Evolutionary conservation across 1,140 invertebrate genomes (phyloP).

Genomic region (Brachystomella parvula): DNA sequence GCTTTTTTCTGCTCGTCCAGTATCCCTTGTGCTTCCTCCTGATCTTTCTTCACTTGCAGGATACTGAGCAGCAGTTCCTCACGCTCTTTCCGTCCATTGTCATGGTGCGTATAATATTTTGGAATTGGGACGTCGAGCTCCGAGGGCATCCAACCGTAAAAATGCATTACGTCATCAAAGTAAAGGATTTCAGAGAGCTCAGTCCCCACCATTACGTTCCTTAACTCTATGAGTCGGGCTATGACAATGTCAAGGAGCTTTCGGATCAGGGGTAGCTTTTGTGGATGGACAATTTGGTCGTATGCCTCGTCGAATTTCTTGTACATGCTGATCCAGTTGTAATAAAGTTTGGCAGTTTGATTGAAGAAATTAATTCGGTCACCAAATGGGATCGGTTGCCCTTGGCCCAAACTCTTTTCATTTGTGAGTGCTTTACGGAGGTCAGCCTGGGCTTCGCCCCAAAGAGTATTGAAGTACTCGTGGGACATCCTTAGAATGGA

Average conservation of each 20-base stretch:
- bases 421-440: background rate
- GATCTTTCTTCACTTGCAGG: background rate
- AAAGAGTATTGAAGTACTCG: conserved; percentile 24
- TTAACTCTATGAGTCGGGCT: conserved; percentile 57
- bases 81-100: background rate
- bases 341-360: conserved; percentile 13
- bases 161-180: conserved; percentile 46
- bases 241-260: conserved; percentile 69
- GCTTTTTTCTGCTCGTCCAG: background rate
- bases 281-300: conserved; percentile 85
- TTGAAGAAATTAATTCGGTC: conserved; percentile 9
- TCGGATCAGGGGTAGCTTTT: conserved; percentile 72
- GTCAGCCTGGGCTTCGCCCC: conserved; percentile 22
- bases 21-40: background rate
- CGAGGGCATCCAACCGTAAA: conserved; percentile 41
- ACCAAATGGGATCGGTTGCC: background rate
- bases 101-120: conserved; percentile 43
- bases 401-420: conserved; percentile 2
- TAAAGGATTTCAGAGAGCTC: conserved; percentile 29
- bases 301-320: conserved; percentile 59
- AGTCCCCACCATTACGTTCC: conserved; percentile 23
- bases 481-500: too few species aligned
- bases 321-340: conserved; percentile 20
- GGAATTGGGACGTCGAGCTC: conserved; percentile 49
- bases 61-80: background rate